A percentile compares a stretch with the other conserved stretches of the same genome.
phyloP scores from a whole-genome alignment of 2,888 invertebrate genomes.

The Pediacus dermestoides region DNA sequence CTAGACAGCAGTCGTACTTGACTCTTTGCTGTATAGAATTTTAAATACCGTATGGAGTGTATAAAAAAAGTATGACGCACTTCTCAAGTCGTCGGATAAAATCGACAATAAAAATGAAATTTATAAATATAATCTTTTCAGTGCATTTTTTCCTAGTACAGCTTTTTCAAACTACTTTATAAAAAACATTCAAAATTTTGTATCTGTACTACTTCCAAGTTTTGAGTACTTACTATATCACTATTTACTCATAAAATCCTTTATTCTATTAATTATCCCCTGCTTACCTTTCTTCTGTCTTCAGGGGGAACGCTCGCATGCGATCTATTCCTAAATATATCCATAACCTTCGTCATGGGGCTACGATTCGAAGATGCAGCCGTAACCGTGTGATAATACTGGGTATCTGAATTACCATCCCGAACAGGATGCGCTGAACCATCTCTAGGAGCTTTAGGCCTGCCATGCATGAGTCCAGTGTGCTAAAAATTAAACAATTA shows the following conservation, averaged over 20 bases:
- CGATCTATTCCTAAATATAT: constrained; percentile 78
- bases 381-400: constrained; percentile 73
- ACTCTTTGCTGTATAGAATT: no score
- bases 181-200: constrained; percentile 1
- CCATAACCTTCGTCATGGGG: constrained; percentile 89
- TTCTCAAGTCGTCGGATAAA: no score
- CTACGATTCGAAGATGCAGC: constrained; percentile 63
- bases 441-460: constrained; percentile 54
- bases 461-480: constrained; percentile 52
- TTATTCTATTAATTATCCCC: constrained; percentile 10
- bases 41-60: no score
- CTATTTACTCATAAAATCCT: background rate
- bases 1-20: no score
- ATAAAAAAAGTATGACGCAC: no score
- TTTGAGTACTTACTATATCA: background rate
- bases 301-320: constrained; percentile 68
- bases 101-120: no score
- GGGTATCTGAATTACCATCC: constrained; percentile 54
- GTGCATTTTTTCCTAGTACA: no score
- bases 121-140: no score
- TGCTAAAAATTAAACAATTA: no score
- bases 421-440: constrained; percentile 68
- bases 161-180: no score
- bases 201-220: background rate
- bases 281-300: constrained; percentile 68